Conservation (phyloP, 1,140 invertebrate species). For the Orius insidiosus region DNA sequence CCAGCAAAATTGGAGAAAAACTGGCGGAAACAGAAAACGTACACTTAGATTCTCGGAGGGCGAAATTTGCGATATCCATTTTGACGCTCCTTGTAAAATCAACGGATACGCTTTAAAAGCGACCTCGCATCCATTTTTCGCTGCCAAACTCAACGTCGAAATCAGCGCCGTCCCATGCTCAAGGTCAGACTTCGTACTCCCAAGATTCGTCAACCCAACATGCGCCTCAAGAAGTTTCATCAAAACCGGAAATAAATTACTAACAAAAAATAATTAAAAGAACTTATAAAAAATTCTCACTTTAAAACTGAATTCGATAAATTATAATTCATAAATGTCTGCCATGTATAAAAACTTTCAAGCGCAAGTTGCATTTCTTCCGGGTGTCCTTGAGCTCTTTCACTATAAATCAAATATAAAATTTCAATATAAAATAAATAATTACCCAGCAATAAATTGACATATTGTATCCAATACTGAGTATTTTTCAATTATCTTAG, state of each 20-base stretch:
- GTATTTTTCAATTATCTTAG: conserved; percentile 22
- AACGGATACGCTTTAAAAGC: conserved; percentile 23
- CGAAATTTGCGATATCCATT: conserved; percentile 21
- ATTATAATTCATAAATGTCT: conserved; percentile 28
- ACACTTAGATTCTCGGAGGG: neutral
- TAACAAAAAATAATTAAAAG: conserved; percentile 19
- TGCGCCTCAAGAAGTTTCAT: conserved; percentile 23
- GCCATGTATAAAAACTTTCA: conserved; percentile 28
- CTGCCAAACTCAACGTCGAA: conserved; percentile 20
- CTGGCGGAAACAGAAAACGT: neutral
- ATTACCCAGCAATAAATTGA: conserved; percentile 18
- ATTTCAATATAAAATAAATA: neutral
- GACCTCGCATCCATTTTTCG: conserved; percentile 14
- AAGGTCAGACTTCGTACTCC: conserved; percentile 17
- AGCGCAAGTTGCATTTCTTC: conserved; percentile 25
- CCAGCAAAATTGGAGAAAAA: too few species aligned
- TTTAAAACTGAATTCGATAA: conserved; percentile 23
- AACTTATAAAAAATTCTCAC: conserved; percentile 16
- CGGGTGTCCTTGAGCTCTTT: conserved; percentile 21
- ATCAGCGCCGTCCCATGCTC: conserved; percentile 24
- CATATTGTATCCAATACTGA: conserved; percentile 20
- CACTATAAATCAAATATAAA: conserved; percentile 22
- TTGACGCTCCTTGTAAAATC: conserved; percentile 21
- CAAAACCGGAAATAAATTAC: conserved; percentile 25
- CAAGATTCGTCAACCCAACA: conserved; percentile 15